A percentile compares a stretch with the other conserved stretches of the same genome.
These are phyloP conservation scores for Heteromurus nitidus DNA, from an alignment of 2,888 invertebrate species.

Conservation along the genomic window DNA sequence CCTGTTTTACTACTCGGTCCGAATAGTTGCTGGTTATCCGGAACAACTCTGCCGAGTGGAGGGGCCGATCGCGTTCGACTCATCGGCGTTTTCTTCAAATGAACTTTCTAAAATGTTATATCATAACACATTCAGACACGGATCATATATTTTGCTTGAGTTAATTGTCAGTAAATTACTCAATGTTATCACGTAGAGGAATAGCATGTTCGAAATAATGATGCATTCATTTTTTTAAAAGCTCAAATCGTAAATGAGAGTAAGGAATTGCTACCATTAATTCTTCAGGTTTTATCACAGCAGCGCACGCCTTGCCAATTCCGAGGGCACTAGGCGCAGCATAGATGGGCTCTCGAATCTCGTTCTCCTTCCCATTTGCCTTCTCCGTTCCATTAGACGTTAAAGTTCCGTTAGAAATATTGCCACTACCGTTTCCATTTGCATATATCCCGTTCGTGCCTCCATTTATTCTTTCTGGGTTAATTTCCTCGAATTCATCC, in stretches of 20 bases:
- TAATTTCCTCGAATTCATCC: constrained; percentile 72
- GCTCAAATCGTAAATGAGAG: background rate
- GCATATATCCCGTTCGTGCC: constrained; percentile 34
- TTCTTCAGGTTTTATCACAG: constrained; percentile 71
- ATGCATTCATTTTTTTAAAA: too few species aligned
- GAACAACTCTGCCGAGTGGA: constrained; percentile 71
- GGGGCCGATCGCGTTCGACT: constrained; percentile 72
- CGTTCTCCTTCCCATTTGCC: constrained; percentile 43
- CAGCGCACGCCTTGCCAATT: constrained; percentile 58
- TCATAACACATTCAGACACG: constrained; percentile 9
- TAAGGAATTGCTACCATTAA: constrained; percentile 66
- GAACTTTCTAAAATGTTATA: constrained; percentile 69
- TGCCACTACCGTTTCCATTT: constrained; percentile 5
- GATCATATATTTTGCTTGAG: background rate
- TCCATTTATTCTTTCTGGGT: constrained; percentile 68
- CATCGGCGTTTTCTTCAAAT: constrained; percentile 72
- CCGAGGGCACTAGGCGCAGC: constrained; percentile 46
- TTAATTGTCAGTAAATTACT: background rate
- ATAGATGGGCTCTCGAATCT: constrained; percentile 53
- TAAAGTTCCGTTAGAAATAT: constrained; percentile 47
- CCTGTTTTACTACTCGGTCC: constrained; percentile 38
- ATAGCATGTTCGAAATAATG: too few species aligned
- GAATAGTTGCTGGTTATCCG: constrained; percentile 52
- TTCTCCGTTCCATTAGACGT: constrained; percentile 43
- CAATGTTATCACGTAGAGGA: background rate